Percentiles rank a stretch among this genome's conserved stretches.
Evolutionary conservation across 2,113 vertebrate genomes (phyloP).

Genomic region (Maccullochella peelii): DNA sequence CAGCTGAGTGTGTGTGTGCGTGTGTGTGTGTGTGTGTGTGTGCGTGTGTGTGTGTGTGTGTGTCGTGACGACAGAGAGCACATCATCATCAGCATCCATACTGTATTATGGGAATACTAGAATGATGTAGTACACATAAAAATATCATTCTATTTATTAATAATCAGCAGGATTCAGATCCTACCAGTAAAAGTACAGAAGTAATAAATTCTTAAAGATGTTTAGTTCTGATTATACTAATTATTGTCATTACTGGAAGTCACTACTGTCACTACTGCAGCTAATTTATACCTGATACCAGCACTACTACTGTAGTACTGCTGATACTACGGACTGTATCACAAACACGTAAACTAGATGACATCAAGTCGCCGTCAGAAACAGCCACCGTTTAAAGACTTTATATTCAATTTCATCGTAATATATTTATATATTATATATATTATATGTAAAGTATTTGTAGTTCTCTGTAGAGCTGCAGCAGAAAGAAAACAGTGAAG

Average conservation of each 20-base stretch:
- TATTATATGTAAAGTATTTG: not conserved
- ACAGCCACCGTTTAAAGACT: not conserved
- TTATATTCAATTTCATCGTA: not conserved
- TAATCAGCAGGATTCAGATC: too few species aligned
- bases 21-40: constrained; percentile 9
- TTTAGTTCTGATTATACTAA: not conserved
- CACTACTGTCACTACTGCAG: not conserved
- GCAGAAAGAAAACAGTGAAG: not conserved
- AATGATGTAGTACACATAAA: too few species aligned
- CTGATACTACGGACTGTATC: not conserved
- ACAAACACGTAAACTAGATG: not conserved
- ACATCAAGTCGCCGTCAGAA: not conserved
- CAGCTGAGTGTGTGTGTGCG: constrained; percentile 11
- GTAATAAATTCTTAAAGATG: too few species aligned
- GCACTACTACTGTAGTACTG: not conserved
- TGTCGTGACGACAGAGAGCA: constrained; percentile 12
- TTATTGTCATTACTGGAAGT: not conserved
- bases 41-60: not conserved
- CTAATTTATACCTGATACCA: not conserved
- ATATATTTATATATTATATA: not conserved
- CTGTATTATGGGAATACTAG: too few species aligned
- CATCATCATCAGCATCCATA: not conserved
- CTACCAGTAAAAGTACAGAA: too few species aligned
- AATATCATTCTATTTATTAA: too few species aligned
- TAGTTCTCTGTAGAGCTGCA: not conserved